These are phyloP conservation scores for Riparia riparia DNA, from an alignment of 2,113 vertebrate genomes.

Conservation along the genomic window DNA sequence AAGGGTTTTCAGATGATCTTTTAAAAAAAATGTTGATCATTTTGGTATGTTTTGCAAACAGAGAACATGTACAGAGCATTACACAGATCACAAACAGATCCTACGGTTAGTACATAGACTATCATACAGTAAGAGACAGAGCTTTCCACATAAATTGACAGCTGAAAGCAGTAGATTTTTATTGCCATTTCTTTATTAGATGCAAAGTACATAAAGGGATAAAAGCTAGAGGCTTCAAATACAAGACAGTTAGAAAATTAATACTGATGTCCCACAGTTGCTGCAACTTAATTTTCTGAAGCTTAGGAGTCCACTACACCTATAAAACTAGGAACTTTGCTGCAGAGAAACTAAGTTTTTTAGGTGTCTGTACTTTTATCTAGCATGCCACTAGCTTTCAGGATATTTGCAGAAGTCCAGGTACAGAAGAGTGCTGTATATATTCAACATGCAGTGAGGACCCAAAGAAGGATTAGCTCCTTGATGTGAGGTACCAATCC, in stretches of 20 bases:
- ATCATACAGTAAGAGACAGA: not conserved
- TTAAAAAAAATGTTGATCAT: not conserved
- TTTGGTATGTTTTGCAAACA: not conserved
- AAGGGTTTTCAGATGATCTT: not conserved
- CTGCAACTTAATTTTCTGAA: not conserved
- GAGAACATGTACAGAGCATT: not conserved
- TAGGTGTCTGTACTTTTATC: not conserved
- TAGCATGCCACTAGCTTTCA: not conserved
- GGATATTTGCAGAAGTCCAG: not conserved
- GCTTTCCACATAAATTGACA: not conserved
- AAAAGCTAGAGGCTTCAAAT: not conserved
- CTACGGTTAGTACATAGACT: not conserved
- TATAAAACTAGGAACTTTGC: not conserved
- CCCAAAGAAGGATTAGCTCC: not conserved
- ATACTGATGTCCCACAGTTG: not conserved
- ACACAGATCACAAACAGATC: no score
- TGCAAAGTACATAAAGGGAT: not conserved
- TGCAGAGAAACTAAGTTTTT: not conserved
- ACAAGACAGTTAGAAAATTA: not conserved
- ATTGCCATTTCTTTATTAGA: not conserved
- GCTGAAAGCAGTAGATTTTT: not conserved
- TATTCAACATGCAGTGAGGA: not conserved
- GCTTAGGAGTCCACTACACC: not conserved
- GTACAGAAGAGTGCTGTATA: not conserved
- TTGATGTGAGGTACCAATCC: not conserved